Percentiles rank a stretch among this genome's conserved stretches.
These are phyloP conservation scores for Rhegmatorhina hoffmannsi DNA, from an alignment of 2,113 vertebrate species.

Conservation along the genomic window DNA sequence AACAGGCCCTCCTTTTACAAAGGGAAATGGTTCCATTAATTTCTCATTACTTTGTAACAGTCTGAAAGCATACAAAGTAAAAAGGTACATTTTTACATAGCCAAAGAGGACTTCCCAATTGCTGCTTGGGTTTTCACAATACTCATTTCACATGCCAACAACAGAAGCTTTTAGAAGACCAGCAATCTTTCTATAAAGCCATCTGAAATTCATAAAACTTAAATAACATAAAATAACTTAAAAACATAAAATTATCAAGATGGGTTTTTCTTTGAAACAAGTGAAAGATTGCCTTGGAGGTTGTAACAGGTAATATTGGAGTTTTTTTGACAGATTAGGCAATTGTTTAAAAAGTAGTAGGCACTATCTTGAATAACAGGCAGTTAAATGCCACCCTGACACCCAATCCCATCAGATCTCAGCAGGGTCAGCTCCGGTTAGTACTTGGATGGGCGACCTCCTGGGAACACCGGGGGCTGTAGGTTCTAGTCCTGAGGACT, in stretches of 20 bases:
- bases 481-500: no score
- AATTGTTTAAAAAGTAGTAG: neutral
- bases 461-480: no score
- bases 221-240: neutral
- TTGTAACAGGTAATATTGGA: neutral
- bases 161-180: neutral
- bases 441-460: no score
- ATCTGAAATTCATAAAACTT: neutral
- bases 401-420: no score
- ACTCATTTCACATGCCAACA: neutral
- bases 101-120: neutral
- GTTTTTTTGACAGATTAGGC: neutral
- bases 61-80: neutral
- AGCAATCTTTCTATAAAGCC: neutral
- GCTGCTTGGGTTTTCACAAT: neutral
- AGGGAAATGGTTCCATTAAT: neutral
- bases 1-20: constrained; percentile 3
- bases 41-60: neutral
- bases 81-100: neutral
- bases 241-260: neutral
- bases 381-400: no score
- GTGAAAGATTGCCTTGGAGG: neutral
- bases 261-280: neutral
- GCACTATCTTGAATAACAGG: neutral
- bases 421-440: no score